Evolutionary conservation across 2,888 invertebrate genomes (phyloP), one percentile per base, ranked within the genome.

Genomic region (Lamellibrachia columna): DNA sequence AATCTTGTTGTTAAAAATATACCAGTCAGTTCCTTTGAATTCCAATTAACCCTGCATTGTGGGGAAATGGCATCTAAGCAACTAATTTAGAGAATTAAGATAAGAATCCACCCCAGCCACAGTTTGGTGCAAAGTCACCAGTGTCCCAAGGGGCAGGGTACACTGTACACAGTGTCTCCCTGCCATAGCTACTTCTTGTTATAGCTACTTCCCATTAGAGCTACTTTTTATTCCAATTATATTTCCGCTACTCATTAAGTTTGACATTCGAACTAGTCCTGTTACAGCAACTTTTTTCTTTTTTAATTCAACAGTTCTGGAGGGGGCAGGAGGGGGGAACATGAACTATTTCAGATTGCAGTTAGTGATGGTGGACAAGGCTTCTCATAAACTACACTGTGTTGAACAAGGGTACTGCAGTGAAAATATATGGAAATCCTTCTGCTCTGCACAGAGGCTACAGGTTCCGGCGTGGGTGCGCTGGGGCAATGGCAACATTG

Each of bases 81-180:
- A 75, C 75, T 75, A 75, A 75, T 75, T 75, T 75, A 75, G 75
- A 75, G 75, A 75, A 75, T 75, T 75, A 22, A 75, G 75, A 75
- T 75, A 75, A 75, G 55, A 55, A 55, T 9, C 7, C 75, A 75
- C 75, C 75, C 75, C 2, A 22, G 1, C 75, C n/a, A 75, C 3
- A 58, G 15, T 58, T 3, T 58, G 58, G 8, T 58, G 8, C 58
- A 58, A 1, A 40, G 40, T 15, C 58, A 11, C 58, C 8, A 7
- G 15, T 58, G 15, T 58, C 15, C 58, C 58, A 8, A 58, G 58
- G 58, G 58, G 58, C 15, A 58, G 58, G 58, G 58, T 58, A 58
- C 7, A 8, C 7, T 58, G 8, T 2, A 58, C 58, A 40, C 40
- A 40, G 3, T 55, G 55, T 55, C 55, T 55, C 9, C 55, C 60